Percentiles rank a stretch among this genome's conserved stretches.
Conservation (phyloP, 2,888 invertebrate species). For the Hermaeophaga mercurialis region DNA sequence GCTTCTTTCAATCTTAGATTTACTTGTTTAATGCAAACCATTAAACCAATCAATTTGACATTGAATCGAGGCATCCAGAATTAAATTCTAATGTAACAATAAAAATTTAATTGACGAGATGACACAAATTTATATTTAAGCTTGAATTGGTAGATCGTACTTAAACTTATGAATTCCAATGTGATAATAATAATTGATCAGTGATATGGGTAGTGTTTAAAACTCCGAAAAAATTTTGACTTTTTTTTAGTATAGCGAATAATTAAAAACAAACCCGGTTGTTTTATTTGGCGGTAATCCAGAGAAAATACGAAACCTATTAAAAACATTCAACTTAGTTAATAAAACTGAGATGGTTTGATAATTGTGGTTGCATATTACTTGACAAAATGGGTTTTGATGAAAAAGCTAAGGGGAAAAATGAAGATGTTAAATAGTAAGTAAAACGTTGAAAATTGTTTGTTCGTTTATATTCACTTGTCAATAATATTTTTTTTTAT, state of each 20-base stretch:
- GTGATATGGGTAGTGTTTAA: background rate
- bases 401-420: background rate
- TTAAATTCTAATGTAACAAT: constrained; percentile 3
- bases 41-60: constrained; percentile 10
- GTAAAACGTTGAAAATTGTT: too few species aligned
- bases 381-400: background rate
- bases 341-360: background rate
- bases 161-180: background rate
- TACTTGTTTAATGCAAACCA: background rate
- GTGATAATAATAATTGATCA: background rate
- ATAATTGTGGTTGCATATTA: background rate
- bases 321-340: too few species aligned
- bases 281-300: too few species aligned
- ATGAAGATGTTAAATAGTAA: background rate
- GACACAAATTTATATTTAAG: constrained; percentile 1
- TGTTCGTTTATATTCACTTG: too few species aligned
- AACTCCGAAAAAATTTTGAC: background rate
- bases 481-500: too few species aligned
- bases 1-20: too few species aligned
- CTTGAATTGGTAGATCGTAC: background rate
- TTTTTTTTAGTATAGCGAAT: too few species aligned
- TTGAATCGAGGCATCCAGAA: constrained; percentile 5
- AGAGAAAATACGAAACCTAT: too few species aligned
- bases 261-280: too few species aligned
- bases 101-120: constrained; percentile 12